Evolutionary conservation across 2,888 invertebrate species (phyloP), one percentile per base, ranked within the genome.

Genomic region (Altica lythri): DNA sequence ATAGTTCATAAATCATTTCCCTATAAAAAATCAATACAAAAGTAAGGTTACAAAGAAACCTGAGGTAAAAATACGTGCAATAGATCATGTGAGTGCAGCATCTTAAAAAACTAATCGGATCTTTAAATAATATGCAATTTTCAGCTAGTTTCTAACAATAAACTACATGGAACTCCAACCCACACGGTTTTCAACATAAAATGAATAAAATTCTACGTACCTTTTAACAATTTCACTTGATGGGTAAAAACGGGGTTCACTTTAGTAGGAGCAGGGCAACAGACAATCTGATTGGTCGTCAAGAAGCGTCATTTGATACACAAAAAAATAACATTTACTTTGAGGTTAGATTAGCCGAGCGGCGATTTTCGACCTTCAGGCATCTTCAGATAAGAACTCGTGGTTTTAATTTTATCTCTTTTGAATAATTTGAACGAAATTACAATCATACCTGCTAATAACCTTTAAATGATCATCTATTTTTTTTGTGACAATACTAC

Each of bases 191-290:
- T 74, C 75, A 71, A 68, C 70, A 72, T 76, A 76, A 77, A 76
- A 76, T 75, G 75, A 72, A 75, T 76, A 76, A 76, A 77, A 76
- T 77, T 76, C 74, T 76, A 77, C 77, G 72, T 77, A 77, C 77
- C 76, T 76, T 73, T 70, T 66, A 72, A 75, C 75, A 74, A 75
- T 74, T 75, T 76, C 76, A 76, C 75, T 72, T 74, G 73, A 74
- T 72, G 73, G 73, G 74, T 71, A 72, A 72, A 73, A 73, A 73
- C 75, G 76, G 77, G 77, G 77, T 74, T 74, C 72, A 70, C 74
- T 71, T 67, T 68, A 64, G 68, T 66, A 64, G 71, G 71, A 74
- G 72, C 76, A 77, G 72, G 77, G 76, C 72, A 75, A 69, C 67
- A 68, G 61, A 66, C 64, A 45, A 62, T 66, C 69, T 67, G 71